Evolutionary conservation across 2,888 invertebrate species (phyloP).

Genomic region (Hofmannophila pseudospretella): DNA sequence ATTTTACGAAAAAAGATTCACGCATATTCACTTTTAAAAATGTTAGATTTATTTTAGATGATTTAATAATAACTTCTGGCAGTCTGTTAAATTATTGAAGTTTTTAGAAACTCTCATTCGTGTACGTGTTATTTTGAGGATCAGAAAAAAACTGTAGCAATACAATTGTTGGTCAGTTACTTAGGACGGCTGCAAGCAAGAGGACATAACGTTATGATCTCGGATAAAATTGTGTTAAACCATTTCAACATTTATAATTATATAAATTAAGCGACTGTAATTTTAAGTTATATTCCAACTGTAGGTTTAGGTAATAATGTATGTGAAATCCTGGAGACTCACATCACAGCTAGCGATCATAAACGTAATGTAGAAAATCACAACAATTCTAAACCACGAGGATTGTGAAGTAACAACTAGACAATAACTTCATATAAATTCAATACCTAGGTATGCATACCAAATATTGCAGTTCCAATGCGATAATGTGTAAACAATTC

Average conservation of each 20-base stretch:
- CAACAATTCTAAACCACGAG: conserved; percentile 47
- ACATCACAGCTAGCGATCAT: conserved; percentile 53
- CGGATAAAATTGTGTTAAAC: not conserved
- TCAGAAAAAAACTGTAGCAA: not conserved
- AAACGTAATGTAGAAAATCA: conserved; percentile 52
- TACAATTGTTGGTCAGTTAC: conserved; percentile 33
- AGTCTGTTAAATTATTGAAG: conserved; percentile 1
- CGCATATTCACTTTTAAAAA: not conserved
- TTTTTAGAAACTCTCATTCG: not conserved
- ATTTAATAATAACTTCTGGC: conserved; percentile 1
- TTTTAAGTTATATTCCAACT: not conserved
- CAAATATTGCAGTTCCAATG: conserved; percentile 37
- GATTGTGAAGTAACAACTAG: conserved; percentile 52
- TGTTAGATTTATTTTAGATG: not conserved
- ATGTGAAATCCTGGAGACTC: too few species aligned
- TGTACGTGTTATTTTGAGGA: not conserved
- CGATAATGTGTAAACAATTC: conserved; percentile 50
- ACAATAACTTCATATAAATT: conserved; percentile 46
- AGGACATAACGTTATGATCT: not conserved
- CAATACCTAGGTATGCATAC: conserved; percentile 45
- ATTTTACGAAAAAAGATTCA: not conserved
- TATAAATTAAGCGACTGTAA: not conserved
- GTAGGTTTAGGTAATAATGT: too few species aligned
- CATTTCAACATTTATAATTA: not conserved
- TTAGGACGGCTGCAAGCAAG: conserved; percentile 46